Evolutionary conservation across 2,888 invertebrate genomes (phyloP).

Genomic region (Leucophora obtusa): DNA sequence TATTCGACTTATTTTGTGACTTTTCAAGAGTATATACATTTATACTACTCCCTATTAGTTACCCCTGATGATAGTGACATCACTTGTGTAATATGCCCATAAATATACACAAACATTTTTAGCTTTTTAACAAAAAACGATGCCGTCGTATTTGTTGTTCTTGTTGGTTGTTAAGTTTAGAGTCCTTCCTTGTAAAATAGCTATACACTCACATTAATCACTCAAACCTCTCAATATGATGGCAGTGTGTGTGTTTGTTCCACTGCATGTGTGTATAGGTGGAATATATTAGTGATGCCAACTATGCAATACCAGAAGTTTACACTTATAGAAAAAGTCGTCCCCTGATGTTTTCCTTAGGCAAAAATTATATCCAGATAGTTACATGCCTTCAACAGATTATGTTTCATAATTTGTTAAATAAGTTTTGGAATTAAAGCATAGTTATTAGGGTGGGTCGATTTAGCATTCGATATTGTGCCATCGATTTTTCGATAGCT

Average conservation of each 20-base stretch:
- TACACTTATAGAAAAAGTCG: too few species aligned
- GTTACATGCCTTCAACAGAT: too few species aligned
- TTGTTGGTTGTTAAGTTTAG: slow-evolving; percentile 1
- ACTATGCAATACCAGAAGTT: too few species aligned
- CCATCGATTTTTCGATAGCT: too few species aligned
- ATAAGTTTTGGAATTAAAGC: too few species aligned
- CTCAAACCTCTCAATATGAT: neutral
- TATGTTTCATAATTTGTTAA: too few species aligned
- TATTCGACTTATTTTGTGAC: too few species aligned
- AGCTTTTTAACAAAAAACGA: neutral
- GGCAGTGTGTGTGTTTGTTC: slow-evolving; percentile 3
- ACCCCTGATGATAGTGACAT: slow-evolving; percentile 38
- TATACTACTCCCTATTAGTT: neutral
- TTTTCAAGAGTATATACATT: neutral
- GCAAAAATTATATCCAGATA: too few species aligned
- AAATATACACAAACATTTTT: neutral
- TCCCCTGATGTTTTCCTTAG: too few species aligned
- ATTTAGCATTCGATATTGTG: too few species aligned
- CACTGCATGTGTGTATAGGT: slow-evolving; percentile 5
- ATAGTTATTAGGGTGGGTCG: too few species aligned
- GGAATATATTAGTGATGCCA: too few species aligned
- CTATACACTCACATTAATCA: slow-evolving; percentile 3
- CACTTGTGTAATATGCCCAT: slow-evolving; percentile 17
- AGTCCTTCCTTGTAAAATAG: slow-evolving; percentile 11
- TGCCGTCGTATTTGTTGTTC: neutral